These are phyloP conservation scores for Cherax destructor DNA, from an alignment of 1,140 invertebrate genomes.

Conservation along the genomic window DNA sequence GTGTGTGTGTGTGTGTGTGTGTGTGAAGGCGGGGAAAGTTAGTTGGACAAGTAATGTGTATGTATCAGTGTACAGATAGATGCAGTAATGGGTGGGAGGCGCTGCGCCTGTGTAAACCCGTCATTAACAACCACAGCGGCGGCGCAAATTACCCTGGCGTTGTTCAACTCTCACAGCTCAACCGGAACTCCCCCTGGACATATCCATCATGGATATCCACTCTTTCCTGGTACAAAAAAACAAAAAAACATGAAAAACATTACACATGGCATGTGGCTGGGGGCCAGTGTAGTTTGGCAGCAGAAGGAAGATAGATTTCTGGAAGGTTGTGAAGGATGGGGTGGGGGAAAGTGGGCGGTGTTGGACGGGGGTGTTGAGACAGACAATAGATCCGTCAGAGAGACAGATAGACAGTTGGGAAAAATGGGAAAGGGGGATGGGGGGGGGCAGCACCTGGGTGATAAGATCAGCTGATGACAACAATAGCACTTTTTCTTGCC, in stretches of 20 bases:
- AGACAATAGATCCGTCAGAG: neutral
- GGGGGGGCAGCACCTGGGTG: neutral
- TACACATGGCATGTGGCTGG: neutral
- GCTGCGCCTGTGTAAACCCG: neutral
- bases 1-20: too few relatives aligned
- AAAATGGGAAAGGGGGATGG: neutral
- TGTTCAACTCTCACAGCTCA: neutral
- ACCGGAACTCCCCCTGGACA: conserved; percentile 5
- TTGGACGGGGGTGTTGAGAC: neutral
- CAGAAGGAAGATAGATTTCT: neutral
- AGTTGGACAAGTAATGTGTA: neutral
- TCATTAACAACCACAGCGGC: neutral
- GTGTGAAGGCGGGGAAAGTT: neutral
- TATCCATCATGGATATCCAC: neutral
- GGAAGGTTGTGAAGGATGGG: neutral
- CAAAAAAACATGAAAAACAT: neutral
- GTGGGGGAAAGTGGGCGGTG: neutral
- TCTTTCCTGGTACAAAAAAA: neutral
- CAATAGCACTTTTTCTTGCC: conserved; percentile 28
- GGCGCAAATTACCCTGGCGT: neutral
- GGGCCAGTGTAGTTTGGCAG: neutral
- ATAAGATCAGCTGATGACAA: conserved; percentile 42
- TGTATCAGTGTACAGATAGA: neutral
- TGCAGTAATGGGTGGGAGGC: neutral
- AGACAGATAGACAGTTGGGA: neutral